Evolutionary conservation across 2,113 vertebrate genomes (phyloP), one percentile per base, ranked within the genome.

Genomic region (Macquaria ambigua): DNA sequence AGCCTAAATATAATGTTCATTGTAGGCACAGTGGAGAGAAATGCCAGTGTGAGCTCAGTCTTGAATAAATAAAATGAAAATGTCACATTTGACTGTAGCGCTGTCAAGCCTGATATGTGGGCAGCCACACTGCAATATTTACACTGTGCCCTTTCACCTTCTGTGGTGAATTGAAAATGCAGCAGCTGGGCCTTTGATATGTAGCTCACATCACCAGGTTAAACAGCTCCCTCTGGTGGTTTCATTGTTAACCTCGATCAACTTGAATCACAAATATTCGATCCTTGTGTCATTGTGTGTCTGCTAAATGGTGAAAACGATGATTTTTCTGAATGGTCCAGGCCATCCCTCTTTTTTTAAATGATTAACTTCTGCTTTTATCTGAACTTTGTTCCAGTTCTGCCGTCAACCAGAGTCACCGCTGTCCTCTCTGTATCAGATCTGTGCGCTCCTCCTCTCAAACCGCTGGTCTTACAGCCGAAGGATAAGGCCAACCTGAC

Each of bases 361-460:
- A 7, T 43, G 28, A 37, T 53, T 52, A 9, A 48, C 28, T 56
- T 68, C 20, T 70, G 0, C 14, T 43, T 25, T 63, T 25, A 1
- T n/a, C 7, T 39, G 39, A 8, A 1, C 37, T 78, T 76, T 64
- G 31, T 92, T 93, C 31, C 77, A 96, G 95, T 31, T 69, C 20
- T 85, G n/a, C 86, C 58, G 0, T 82, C 83, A 1, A 34, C 83
- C 56, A 85, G 71, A 37, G 16, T 55, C 31, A 14, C 0, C 3
- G 31, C 78, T 23, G 74, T 41, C 28, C 86, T 95, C 21, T 87
- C 77, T 8, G 43, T 66, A 0, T 82, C 85, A 16, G 94, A 95
- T 58, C 81, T 96, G 21, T 96, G 93, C 58, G 87, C 74, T 8
- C 84, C 92, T 64, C 95, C 95, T 25, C 92, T 96, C 31, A 90